phyloP scores from a whole-genome alignment of 2,797 vertebrate species.

The Xenops minutus region DNA sequence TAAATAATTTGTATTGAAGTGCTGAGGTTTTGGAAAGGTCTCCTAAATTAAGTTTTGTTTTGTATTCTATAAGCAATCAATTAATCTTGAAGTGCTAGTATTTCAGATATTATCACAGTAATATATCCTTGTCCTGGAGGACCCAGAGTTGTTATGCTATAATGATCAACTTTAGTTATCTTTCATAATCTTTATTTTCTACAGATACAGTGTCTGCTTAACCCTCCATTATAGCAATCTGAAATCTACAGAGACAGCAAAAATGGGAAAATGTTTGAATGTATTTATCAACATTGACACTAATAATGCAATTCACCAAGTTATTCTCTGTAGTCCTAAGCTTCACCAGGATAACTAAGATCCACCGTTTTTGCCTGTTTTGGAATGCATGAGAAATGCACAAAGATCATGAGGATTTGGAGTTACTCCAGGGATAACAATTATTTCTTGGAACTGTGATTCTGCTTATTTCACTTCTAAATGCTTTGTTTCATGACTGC shows the following conservation, averaged over 20 bases:
- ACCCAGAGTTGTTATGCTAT: not conserved
- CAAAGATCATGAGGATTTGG: not conserved
- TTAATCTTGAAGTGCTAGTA: not conserved
- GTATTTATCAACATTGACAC: not conserved
- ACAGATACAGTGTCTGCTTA: not conserved
- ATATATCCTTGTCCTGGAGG: not conserved
- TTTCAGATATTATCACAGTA: not conserved
- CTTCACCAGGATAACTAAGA: not conserved
- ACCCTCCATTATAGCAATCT: not conserved
- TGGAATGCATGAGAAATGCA: not conserved
- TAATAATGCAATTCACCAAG: not conserved
- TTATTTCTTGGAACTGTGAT: not conserved
- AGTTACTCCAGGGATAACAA: not conserved
- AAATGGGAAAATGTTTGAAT: not conserved
- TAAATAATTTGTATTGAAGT: not conserved
- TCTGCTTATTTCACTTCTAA: not conserved
- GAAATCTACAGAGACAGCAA: not conserved
- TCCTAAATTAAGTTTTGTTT: not conserved
- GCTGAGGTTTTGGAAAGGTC: not conserved
- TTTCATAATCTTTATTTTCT: not conserved
- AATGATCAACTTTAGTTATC: not conserved
- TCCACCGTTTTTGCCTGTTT: not conserved
- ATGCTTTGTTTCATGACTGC: not conserved
- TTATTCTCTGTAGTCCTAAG: not conserved
- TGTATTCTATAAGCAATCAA: not conserved